Percentiles rank a stretch among this genome's conserved stretches.
Conservation (phyloP, 2,113 vertebrate genomes). For the Chamaea fasciata region DNA sequence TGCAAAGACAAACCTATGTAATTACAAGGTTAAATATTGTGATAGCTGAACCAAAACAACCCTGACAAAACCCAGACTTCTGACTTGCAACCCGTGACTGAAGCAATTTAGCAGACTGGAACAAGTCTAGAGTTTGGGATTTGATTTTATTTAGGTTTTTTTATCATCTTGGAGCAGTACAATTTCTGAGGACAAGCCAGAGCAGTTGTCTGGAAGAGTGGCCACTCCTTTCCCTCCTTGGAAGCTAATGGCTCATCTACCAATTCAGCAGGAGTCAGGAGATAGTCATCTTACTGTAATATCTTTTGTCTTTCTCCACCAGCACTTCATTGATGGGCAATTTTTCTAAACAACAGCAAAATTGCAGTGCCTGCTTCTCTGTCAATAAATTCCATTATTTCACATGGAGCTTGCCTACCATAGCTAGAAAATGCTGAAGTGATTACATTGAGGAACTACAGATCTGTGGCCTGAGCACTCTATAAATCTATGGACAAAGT, state of each 20-base stretch:
- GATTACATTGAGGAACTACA: conserved; percentile 59
- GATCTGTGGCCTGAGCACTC: conserved; percentile 57
- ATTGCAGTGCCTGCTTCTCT: conserved; percentile 58
- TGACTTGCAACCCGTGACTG: neutral
- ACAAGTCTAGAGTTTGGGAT: neutral
- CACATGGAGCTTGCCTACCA: conserved; percentile 43
- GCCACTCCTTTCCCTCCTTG: neutral
- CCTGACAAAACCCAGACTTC: neutral
- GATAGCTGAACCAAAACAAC: neutral
- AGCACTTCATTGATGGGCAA: conserved; percentile 67
- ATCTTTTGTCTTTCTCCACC: conserved; percentile 54
- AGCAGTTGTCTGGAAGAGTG: conserved; percentile 18
- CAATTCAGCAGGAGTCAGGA: conserved; percentile 51
- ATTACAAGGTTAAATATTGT: conserved; percentile 2
- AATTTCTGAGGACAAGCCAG: neutral
- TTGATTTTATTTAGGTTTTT: neutral
- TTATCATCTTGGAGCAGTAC: neutral
- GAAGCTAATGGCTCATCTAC: conserved; percentile 32
- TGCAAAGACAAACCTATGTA: neutral
- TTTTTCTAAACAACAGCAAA: conserved; percentile 70
- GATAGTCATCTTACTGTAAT: conserved; percentile 45
- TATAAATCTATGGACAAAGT: conserved; percentile 66
- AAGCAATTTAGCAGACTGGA: neutral
- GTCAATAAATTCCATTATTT: conserved; percentile 73
- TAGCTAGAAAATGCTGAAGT: conserved; percentile 52